These are phyloP conservation scores for Rhizomys pruinosus DNA, from an alignment of 2,113 vertebrate species.

Conservation along the genomic window DNA sequence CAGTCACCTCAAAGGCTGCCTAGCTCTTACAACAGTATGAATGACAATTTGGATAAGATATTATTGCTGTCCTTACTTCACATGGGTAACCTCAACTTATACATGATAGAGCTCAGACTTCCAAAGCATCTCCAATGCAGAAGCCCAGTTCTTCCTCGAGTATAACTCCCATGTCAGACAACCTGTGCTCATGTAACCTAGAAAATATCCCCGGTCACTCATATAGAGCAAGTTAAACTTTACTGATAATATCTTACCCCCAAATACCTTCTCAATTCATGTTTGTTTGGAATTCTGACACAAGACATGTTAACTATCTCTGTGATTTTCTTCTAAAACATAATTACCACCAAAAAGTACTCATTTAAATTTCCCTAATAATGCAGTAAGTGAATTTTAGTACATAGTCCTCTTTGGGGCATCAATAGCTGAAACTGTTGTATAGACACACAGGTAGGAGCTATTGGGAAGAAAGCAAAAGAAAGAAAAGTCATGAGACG, in stretches of 20 bases:
- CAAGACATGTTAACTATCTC: not conserved
- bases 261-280: not conserved
- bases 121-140: not conserved
- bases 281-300: not conserved
- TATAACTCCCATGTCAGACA: not conserved
- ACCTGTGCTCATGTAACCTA: not conserved
- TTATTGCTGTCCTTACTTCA: not conserved
- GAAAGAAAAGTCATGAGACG: not conserved
- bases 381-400: not conserved
- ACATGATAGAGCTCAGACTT: not conserved
- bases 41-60: not conserved
- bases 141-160: not conserved
- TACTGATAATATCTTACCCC: not conserved
- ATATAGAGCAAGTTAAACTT: not conserved
- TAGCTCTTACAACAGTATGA: not conserved
- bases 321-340: slow-evolving; percentile 49
- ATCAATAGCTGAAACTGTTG: not conserved
- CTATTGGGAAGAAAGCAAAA: not conserved
- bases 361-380: not conserved
- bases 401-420: not conserved
- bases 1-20: not conserved
- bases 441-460: too few relatives aligned
- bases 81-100: not conserved
- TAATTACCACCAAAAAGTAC: not conserved
- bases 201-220: not conserved